Conservation (phyloP, 2,888 invertebrate genomes). For the Gastrophysa polygoni region DNA sequence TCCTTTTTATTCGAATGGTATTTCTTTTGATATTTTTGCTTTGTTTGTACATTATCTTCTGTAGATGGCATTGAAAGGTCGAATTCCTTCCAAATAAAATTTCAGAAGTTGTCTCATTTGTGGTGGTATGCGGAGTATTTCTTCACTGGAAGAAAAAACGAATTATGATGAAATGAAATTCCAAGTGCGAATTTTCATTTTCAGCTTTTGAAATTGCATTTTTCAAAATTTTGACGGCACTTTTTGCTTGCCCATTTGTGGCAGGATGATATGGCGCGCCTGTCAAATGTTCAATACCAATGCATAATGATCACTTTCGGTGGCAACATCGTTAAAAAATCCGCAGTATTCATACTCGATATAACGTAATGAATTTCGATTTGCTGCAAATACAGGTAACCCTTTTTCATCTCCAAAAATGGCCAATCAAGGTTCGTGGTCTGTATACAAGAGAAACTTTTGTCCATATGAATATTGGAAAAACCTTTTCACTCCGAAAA, state of each 20-base stretch:
- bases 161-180: neutral
- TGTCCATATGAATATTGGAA: neutral
- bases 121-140: neutral
- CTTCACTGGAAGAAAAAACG: slow-evolving; percentile 8
- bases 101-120: neutral
- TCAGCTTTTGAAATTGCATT: neutral
- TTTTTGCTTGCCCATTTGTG: neutral
- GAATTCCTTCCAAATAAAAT: neutral
- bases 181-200: neutral
- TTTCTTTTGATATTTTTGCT: neutral
- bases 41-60: neutral
- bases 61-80: slow-evolving; percentile 3
- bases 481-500: neutral
- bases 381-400: slow-evolving; percentile 3
- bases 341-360: slow-evolving; percentile 11
- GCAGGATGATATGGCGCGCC: neutral
- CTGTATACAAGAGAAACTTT: neutral
- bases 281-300: neutral
- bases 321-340: slow-evolving; percentile 15
- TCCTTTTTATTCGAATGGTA: neutral
- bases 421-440: neutral
- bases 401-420: neutral
- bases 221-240: slow-evolving; percentile 3
- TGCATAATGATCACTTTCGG: neutral
- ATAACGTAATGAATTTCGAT: slow-evolving; percentile 1